A percentile compares a stretch with the other conserved stretches of the same genome.
phyloP scores from a whole-genome alignment of 2,888 invertebrate species.

The Opisthograptis luteolata region DNA sequence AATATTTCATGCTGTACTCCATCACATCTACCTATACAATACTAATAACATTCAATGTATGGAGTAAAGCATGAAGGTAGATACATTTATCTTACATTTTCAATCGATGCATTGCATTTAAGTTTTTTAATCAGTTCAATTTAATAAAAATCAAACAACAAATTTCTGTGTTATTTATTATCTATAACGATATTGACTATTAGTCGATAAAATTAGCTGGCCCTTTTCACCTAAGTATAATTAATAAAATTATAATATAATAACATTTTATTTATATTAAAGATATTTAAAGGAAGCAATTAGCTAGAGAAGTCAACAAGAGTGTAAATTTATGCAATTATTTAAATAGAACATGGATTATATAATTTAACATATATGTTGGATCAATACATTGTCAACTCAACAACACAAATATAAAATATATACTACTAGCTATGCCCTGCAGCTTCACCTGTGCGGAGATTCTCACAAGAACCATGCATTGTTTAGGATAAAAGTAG shows the following conservation, averaged over 20 bases:
- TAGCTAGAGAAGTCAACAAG: constrained; percentile 11
- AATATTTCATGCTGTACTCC: constrained; percentile 53
- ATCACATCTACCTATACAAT: constrained; percentile 46
- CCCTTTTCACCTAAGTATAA: constrained; percentile 59
- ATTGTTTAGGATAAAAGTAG: too few relatives aligned
- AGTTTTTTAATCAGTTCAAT: constrained; percentile 78
- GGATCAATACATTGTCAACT: constrained; percentile 8
- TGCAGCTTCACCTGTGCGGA: too few relatives aligned
- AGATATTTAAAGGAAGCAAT: constrained; percentile 9
- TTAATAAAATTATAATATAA: too few relatives aligned
- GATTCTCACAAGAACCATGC: too few relatives aligned
- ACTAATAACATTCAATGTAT: constrained; percentile 48
- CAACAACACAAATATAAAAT: constrained; percentile 3
- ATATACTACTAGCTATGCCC: too few relatives aligned
- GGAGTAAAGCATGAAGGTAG: constrained; percentile 67
- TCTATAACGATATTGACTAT: constrained; percentile 65
- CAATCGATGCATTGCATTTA: constrained; percentile 82
- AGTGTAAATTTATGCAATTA: constrained; percentile 9
- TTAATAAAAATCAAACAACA: constrained; percentile 82
- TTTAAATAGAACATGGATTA: constrained; percentile 1
- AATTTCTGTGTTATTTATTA: constrained; percentile 64
- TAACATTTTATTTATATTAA: constrained; percentile 22
- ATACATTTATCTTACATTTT: constrained; percentile 82
- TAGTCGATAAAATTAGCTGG: constrained; percentile 66
- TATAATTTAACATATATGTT: background rate